A percentile compares a stretch with the other conserved stretches of the same genome.
Evolutionary conservation across 1,140 invertebrate species (phyloP).

Genomic region (Macrobrachium nipponense): DNA sequence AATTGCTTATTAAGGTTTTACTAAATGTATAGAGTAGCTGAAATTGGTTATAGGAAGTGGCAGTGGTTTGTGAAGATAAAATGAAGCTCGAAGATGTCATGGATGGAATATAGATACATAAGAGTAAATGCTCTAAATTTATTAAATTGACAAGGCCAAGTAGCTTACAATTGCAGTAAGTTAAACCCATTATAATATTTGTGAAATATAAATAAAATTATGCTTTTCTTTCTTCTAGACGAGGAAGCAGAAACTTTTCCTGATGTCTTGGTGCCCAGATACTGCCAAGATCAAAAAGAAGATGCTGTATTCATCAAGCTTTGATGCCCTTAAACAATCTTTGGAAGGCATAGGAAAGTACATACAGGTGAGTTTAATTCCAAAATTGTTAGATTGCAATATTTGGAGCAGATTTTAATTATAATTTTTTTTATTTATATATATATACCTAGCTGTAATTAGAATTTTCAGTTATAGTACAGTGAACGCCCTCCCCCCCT

Average conservation of each 20-base stretch:
- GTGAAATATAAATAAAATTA: background rate
- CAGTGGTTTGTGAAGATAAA: too few relatives aligned
- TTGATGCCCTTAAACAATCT: conserved; percentile 95
- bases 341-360: conserved; percentile 96
- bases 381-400: background rate
- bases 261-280: conserved; percentile 98
- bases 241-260: conserved; percentile 94
- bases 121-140: too few relatives aligned
- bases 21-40: too few relatives aligned
- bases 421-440: too few relatives aligned
- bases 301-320: conserved; percentile 98
- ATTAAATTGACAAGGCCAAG: too few relatives aligned
- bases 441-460: too few relatives aligned
- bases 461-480: too few relatives aligned
- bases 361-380: conserved; percentile 78
- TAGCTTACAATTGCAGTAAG: background rate
- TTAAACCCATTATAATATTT: background rate
- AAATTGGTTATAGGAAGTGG: too few relatives aligned
- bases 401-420: background rate
- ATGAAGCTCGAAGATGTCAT: too few relatives aligned
- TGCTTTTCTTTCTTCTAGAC: conserved; percentile 50
- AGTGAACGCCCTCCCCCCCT: too few relatives aligned
- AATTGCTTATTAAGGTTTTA: too few relatives aligned
- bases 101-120: too few relatives aligned
- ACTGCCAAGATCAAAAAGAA: conserved; percentile 98